phyloP scores from a whole-genome alignment of 1,140 invertebrate genomes.

The Hyphantria cunea region DNA sequence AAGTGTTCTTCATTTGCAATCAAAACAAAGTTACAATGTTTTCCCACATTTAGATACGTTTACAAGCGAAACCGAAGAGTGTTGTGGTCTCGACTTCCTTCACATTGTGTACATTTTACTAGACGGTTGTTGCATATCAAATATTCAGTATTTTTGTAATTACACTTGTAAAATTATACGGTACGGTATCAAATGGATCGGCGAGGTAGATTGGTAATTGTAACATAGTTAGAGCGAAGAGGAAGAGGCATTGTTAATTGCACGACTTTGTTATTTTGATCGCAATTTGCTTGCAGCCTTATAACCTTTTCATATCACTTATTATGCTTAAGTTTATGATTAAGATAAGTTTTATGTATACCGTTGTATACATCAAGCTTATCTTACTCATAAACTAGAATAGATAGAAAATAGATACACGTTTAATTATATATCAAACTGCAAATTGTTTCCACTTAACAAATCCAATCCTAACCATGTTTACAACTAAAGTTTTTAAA shows the following conservation, averaged over 20 bases:
- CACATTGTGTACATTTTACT: constrained; percentile 27
- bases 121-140: constrained; percentile 1
- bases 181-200: not conserved
- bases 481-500: too few relatives aligned
- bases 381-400: too few relatives aligned
- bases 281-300: too few relatives aligned
- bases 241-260: not conserved
- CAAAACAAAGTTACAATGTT: constrained; percentile 31
- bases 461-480: too few relatives aligned
- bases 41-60: constrained; percentile 43
- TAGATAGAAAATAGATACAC: too few relatives aligned
- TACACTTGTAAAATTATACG: not conserved
- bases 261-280: too few relatives aligned
- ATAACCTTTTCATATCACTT: too few relatives aligned
- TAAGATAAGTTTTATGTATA: too few relatives aligned
- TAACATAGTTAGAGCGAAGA: not conserved
- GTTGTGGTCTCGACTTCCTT: constrained; percentile 32
- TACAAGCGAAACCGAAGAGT: constrained; percentile 18
- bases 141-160: constrained; percentile 7
- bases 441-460: too few relatives aligned
- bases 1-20: constrained; percentile 25
- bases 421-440: too few relatives aligned
- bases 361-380: too few relatives aligned
- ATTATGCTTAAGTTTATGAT: too few relatives aligned
- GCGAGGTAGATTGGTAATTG: not conserved